Evolutionary conservation across 2,113 vertebrate species (phyloP), one percentile per base, ranked within the genome.

Genomic region (Nipponia nippon): DNA sequence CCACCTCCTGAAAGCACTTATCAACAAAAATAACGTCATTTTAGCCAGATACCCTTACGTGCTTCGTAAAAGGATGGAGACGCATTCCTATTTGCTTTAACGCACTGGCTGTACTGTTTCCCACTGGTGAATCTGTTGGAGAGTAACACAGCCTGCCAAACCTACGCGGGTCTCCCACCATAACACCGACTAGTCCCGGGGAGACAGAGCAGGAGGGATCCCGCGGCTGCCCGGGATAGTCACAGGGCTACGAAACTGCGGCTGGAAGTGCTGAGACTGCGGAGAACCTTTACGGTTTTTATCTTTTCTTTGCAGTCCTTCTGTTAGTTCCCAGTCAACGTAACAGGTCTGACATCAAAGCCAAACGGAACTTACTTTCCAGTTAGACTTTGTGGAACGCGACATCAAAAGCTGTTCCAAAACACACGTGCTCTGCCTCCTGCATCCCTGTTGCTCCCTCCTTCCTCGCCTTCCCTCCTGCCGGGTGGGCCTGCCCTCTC

Each of bases 211-310:
- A 58, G 52, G 36, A 73, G 27, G 62, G 65, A 58, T 22, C n/a
- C 42, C 2, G 1, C 2, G 0, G 40, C 38, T 3, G 0, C 26
- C 36, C 40, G 34, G 20, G 26, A 80, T 14, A 25, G 8, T 81
- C 70, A 66, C 34, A 75, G 61, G 25, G 32, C 46, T 42, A 7
- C 8, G 38, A 82, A 78, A 66, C 11, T 7, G 20, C 13, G 11
- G 21, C 47, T 89, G 56, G 15, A 78, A 63, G 16, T 19, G 16
- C n/a, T 30, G 55, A 58, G 38, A 30, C 0, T 2, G 19, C 4
- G 6, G 44, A 46, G 40, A 27, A 40, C 9, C 53, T 23, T 42
- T 32, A 32, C 23, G 19, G 18, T 58, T 20, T 27, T 5, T 32
- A 16, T 16, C 50, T 47, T 50, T 75, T 38, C 38, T 58, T 59